phyloP scores from a whole-genome alignment of 35 echinoderm and acorn worm species.

The Hemicentrotus pulcherrimus region DNA sequence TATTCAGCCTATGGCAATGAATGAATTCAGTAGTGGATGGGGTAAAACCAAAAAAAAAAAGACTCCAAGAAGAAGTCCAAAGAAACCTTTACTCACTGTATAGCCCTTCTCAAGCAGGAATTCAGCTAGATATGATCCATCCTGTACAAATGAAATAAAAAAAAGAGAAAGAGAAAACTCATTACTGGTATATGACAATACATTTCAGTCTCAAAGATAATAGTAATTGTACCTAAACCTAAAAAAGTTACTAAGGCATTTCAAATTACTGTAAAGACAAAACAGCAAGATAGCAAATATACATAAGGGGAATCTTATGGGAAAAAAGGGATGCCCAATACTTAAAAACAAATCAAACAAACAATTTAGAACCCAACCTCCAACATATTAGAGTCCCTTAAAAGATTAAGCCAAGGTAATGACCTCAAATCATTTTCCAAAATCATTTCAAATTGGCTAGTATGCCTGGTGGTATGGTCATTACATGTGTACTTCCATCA shows the following conservation, averaged over 20 bases:
- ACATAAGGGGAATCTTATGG: too few species aligned
- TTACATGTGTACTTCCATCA: background rate
- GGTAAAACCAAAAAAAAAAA: too few species aligned
- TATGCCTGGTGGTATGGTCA: background rate
- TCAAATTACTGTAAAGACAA: too few species aligned
- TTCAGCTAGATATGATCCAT: slow-evolving; percentile 98
- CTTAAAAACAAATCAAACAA: too few species aligned
- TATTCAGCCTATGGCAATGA: too few species aligned
- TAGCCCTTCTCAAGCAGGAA: slow-evolving; percentile 94
- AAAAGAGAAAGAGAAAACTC: background rate
- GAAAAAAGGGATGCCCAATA: too few species aligned
- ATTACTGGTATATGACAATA: background rate
- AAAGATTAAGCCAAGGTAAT: background rate
- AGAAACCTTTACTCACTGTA: slow-evolving; percentile 62
- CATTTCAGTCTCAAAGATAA: too few species aligned
- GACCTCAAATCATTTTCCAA: background rate
- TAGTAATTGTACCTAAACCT: too few species aligned
- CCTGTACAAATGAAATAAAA: slow-evolving; percentile 61
- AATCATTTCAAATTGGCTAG: background rate
- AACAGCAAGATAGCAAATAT: too few species aligned
- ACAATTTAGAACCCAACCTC: background rate
- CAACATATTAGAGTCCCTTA: background rate
- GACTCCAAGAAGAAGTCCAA: too few species aligned
- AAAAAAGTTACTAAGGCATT: too few species aligned
- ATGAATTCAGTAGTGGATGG: too few species aligned